These are phyloP conservation scores for Carollia perspicillata DNA, from an alignment of 2,113 vertebrate genomes.

Conservation along the genomic window DNA sequence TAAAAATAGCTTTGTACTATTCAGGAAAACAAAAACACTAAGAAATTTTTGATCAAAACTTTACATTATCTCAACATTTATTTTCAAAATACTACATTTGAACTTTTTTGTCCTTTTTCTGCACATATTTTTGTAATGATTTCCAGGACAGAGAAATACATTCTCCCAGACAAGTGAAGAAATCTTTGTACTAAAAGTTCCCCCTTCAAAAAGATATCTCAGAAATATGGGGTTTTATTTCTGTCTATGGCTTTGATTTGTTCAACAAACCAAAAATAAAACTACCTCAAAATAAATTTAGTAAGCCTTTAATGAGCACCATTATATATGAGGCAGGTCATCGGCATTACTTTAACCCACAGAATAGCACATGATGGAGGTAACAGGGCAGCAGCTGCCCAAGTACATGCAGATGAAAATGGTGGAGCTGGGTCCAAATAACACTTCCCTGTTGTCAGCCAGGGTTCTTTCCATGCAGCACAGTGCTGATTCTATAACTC, in stretches of 20 bases:
- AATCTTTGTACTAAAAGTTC: background rate
- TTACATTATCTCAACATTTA: background rate
- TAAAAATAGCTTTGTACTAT: background rate
- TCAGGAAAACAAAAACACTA: background rate
- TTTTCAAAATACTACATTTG: background rate
- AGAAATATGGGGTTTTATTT: background rate
- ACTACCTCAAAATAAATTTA: background rate
- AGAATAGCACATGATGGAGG: background rate
- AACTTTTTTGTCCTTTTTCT: background rate
- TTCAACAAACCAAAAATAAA: background rate
- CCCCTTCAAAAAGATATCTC: background rate
- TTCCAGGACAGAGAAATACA: background rate
- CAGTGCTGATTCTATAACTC: background rate
- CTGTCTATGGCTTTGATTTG: background rate
- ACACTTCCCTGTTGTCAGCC: no score
- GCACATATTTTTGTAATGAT: background rate
- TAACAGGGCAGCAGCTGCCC: background rate
- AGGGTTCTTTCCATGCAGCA: fast-evolving
- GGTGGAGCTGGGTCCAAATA: background rate
- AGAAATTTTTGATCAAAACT: background rate
- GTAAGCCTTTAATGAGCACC: background rate
- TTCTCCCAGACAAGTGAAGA: background rate
- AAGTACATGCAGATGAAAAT: no score
- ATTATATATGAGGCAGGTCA: background rate
- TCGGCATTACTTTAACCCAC: background rate